A percentile compares a stretch with the other conserved stretches of the same genome.
Evolutionary conservation across 2,113 vertebrate genomes (phyloP).

Genomic region (Uria aalge): DNA sequence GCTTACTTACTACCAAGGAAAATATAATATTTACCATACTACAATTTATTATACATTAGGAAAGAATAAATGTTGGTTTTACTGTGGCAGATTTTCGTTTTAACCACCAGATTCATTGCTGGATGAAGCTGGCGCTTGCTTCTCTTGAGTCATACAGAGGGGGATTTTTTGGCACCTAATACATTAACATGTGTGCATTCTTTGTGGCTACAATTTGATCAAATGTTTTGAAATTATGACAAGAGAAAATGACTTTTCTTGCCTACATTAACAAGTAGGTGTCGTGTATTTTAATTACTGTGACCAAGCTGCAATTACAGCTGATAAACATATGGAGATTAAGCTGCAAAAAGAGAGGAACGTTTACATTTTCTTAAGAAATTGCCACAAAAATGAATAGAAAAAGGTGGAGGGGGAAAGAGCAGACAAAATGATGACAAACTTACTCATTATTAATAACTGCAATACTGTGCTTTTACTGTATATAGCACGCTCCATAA

Average conservation of each 20-base stretch:
- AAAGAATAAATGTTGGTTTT: neutral
- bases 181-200: neutral
- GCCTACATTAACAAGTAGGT: neutral
- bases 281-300: neutral
- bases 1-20: too few relatives aligned
- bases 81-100: neutral
- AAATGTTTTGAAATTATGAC: constrained; percentile 11
- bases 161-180: neutral
- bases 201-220: neutral
- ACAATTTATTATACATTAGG: neutral
- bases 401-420: neutral
- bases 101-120: neutral
- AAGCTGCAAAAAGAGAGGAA: neutral
- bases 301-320: neutral
- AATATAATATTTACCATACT: neutral
- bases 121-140: neutral
- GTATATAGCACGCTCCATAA: neutral
- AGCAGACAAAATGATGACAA: neutral
- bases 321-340: neutral
- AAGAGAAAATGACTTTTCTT: neutral
- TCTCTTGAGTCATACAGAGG: neutral
- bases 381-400: neutral
- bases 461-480: neutral
- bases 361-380: neutral
- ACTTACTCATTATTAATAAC: neutral